Percentiles rank a stretch among this genome's conserved stretches.
Evolutionary conservation across 1,140 invertebrate species (phyloP).

Genomic region (Drosophila novamexicana): DNA sequence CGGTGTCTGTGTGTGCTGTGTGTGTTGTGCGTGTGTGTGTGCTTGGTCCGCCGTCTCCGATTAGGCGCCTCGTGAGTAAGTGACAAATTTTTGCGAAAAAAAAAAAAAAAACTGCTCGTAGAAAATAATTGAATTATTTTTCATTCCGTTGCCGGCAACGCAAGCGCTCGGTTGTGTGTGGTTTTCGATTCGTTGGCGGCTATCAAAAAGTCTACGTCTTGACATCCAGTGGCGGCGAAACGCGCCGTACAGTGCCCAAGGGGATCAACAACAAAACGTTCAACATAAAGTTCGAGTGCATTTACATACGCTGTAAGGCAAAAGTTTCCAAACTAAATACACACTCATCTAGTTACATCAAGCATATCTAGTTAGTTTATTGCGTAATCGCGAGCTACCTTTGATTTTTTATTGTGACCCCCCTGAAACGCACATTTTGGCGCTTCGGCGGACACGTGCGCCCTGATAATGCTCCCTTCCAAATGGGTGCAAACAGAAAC

Average conservation of each 20-base stretch:
- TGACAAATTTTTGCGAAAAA: slow-evolving; percentile 51
- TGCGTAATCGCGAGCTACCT: slow-evolving; percentile 54
- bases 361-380: slow-evolving; percentile 10
- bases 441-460: slow-evolving; percentile 57
- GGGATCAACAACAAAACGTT: slow-evolving; percentile 3
- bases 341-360: slow-evolving; percentile 1
- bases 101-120: slow-evolving; percentile 47
- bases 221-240: slow-evolving; percentile 5
- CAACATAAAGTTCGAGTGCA: not conserved
- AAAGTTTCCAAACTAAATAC: not conserved
- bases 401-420: slow-evolving; percentile 54
- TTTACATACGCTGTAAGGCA: slow-evolving; percentile 5
- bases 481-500: slow-evolving; percentile 14
- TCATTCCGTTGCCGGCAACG: slow-evolving; percentile 79
- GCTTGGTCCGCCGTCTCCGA: slow-evolving; percentile 32
- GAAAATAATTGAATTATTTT: slow-evolving; percentile 80
- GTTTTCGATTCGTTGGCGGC: slow-evolving; percentile 14
- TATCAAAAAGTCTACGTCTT: not conserved
- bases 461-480: slow-evolving; percentile 54
- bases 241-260: slow-evolving; percentile 3
- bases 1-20: slow-evolving; percentile 3
- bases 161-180: slow-evolving; percentile 71
- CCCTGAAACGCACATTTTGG: slow-evolving; percentile 1
- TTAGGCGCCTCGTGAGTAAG: slow-evolving; percentile 58
- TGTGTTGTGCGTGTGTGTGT: not conserved